phyloP scores from a whole-genome alignment of 2,113 vertebrate species.

The Notarius lentiginosus region DNA sequence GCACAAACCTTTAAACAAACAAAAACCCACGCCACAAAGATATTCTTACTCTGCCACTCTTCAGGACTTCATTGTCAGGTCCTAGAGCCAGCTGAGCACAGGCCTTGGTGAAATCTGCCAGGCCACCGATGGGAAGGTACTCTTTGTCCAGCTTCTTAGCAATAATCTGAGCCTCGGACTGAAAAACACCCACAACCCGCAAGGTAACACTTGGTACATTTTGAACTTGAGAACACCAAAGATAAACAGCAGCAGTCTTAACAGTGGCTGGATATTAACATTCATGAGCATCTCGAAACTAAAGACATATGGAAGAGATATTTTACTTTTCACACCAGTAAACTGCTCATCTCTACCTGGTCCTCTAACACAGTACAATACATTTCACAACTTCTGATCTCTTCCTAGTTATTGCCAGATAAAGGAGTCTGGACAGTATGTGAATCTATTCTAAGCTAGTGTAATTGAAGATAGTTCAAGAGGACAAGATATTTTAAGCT shows the following conservation, averaged over 20 bases:
- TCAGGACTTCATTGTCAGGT: constrained; percentile 78
- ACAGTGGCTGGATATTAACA: not conserved
- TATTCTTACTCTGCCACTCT: constrained; percentile 84
- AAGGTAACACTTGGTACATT: not conserved
- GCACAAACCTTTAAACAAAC: not conserved
- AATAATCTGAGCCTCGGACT: constrained; percentile 82
- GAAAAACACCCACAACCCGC: constrained; percentile 10
- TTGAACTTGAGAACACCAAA: not conserved
- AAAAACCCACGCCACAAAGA: not conserved
- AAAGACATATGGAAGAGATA: not conserved
- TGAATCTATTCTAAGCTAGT: not conserved
- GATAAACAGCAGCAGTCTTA: not conserved
- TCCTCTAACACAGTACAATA: not conserved
- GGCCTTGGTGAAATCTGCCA: constrained; percentile 80
- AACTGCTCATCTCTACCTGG: not conserved
- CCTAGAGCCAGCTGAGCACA: constrained; percentile 82
- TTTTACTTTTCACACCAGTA: not conserved
- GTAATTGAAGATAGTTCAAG: not conserved
- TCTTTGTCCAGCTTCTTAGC: constrained; percentile 85
- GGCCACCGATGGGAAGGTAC: constrained; percentile 78
- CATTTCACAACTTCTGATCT: not conserved
- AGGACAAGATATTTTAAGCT: not conserved
- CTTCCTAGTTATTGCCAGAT: too few species aligned
- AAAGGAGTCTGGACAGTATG: not conserved
- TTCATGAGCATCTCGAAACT: not conserved